These are phyloP conservation scores for Latrodectus hesperus DNA, from an alignment of 2,888 invertebrate genomes.

Conservation along the genomic window DNA sequence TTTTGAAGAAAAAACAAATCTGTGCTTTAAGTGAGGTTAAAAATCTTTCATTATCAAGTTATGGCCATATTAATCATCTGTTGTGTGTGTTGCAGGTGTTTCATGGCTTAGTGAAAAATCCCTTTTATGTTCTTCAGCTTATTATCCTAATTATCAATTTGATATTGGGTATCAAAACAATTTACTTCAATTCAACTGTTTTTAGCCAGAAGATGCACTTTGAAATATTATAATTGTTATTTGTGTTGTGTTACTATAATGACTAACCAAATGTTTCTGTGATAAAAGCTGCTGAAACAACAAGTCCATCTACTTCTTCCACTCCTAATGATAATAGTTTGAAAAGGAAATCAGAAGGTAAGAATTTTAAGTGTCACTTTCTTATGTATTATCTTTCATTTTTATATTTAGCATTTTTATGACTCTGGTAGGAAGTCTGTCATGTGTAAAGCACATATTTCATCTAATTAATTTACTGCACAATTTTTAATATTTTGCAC, in stretches of 20 bases:
- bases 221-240: neutral
- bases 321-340: neutral
- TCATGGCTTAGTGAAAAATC: neutral
- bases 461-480: too few species aligned
- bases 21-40: too few species aligned
- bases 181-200: neutral
- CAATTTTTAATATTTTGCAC: too few species aligned
- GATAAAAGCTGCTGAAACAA: slow-evolving; percentile 3
- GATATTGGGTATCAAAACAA: neutral
- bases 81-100: neutral
- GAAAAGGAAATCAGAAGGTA: neutral
- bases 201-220: slow-evolving; percentile 3
- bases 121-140: neutral
- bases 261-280: neutral
- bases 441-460: too few species aligned
- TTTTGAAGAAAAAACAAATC: too few species aligned
- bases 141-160: too few species aligned
- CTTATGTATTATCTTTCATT: neutral
- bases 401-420: too few species aligned
- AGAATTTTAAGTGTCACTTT: neutral
- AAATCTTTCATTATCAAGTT: neutral
- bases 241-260: neutral
- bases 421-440: too few species aligned
- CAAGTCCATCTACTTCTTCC: neutral
- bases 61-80: neutral